Percentiles rank a stretch among this genome's conserved stretches.
phyloP scores from a whole-genome alignment of 1,140 invertebrate genomes.

The Drosophila saltans region DNA sequence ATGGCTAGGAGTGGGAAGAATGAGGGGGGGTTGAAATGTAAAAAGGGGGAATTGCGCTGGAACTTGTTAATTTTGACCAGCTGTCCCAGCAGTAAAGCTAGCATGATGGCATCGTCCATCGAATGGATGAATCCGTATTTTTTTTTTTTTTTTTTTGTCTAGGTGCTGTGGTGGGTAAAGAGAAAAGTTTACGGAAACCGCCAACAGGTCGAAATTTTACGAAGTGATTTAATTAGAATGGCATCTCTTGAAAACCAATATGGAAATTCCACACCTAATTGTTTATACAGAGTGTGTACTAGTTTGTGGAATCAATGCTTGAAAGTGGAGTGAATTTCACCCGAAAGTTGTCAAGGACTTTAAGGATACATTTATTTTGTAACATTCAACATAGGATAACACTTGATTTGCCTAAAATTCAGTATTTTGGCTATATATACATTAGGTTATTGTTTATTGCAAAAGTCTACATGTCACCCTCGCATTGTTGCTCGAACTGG shows the following conservation, averaged over 20 bases:
- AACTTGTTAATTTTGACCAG: slow-evolving; percentile 80
- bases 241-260: slow-evolving; percentile 1
- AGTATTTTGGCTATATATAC: neutral
- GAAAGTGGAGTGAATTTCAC: neutral
- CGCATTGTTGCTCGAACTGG: neutral
- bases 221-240: slow-evolving; percentile 14
- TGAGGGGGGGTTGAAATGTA: neutral
- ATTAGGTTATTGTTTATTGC: too few species aligned
- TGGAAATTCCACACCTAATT: slow-evolving; percentile 5
- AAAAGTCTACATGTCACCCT: neutral
- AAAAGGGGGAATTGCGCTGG: slow-evolving; percentile 54
- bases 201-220: slow-evolving; percentile 9
- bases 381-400: neutral
- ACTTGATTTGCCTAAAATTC: neutral
- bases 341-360: neutral
- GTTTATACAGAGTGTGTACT: neutral
- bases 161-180: slow-evolving; percentile 3
- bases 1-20: neutral
- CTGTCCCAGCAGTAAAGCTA: slow-evolving; percentile 69
- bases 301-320: neutral
- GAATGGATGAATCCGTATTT: neutral
- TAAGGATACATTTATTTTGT: neutral
- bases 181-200: slow-evolving; percentile 4
- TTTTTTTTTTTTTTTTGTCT: neutral
- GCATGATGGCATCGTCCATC: slow-evolving; percentile 30